Evolutionary conservation across 2,888 invertebrate species (phyloP).

Genomic region (Maniola hyperantus): DNA sequence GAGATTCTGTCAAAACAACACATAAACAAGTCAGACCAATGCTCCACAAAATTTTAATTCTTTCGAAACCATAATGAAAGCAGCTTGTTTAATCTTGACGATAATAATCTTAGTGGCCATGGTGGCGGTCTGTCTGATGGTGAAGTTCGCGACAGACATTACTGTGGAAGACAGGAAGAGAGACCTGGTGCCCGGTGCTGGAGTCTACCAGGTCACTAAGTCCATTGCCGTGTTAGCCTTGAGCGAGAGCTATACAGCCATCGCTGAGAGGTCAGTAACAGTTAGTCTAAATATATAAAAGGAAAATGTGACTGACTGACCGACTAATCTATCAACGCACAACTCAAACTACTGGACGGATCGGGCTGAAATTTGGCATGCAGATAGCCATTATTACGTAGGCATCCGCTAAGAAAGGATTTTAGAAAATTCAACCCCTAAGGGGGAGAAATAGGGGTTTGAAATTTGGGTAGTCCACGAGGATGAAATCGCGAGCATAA

Average conservation of each 20-base stretch:
- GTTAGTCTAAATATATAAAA: not conserved
- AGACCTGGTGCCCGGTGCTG: constrained; percentile 44
- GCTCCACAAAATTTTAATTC: not conserved
- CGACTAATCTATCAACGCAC: too few species aligned
- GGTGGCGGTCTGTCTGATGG: constrained; percentile 72
- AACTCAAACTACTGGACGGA: too few species aligned
- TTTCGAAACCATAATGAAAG: constrained; percentile 52
- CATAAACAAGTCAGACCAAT: not conserved
- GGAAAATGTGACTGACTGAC: too few species aligned
- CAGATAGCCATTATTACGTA: too few species aligned
- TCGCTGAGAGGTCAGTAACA: constrained; percentile 36
- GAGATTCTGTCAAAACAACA: constrained; percentile 3
- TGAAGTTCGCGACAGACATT: constrained; percentile 72
- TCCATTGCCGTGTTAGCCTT: constrained; percentile 60
- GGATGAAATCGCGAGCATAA: too few species aligned
- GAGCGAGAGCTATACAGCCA: constrained; percentile 47
- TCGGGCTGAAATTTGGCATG: too few species aligned
- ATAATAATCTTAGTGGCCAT: constrained; percentile 62
- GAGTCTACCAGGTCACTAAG: constrained; percentile 50
- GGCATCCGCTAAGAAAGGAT: too few species aligned
- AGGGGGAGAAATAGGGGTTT: too few species aligned
- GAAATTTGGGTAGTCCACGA: too few species aligned
- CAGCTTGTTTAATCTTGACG: constrained; percentile 61
- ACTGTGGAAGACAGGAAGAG: constrained; percentile 58
- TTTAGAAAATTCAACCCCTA: too few species aligned